Percentiles rank a stretch among this genome's conserved stretches.
Evolutionary conservation across 2,888 invertebrate genomes (phyloP).

Genomic region (Acanthosoma haemorrhoidale): DNA sequence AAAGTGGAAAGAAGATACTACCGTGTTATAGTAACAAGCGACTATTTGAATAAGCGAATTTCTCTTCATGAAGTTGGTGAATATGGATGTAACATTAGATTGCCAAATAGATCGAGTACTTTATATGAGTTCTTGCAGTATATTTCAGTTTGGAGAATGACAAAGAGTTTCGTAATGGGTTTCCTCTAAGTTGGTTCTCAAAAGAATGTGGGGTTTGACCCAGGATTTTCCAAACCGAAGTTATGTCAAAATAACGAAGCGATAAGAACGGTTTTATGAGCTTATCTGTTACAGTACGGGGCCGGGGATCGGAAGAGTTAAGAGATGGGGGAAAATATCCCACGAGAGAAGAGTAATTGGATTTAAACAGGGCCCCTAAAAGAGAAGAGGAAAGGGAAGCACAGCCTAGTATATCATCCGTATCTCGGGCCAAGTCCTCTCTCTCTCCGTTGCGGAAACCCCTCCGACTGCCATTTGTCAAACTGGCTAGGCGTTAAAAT

Average conservation of each 20-base stretch:
- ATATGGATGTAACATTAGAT: too few relatives aligned
- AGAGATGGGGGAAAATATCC: constrained; percentile 13
- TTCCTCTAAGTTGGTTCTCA: too few relatives aligned
- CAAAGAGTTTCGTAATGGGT: too few relatives aligned
- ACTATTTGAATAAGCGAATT: too few relatives aligned
- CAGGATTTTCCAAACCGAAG: too few relatives aligned
- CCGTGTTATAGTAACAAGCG: too few relatives aligned
- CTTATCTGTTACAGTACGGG: neutral
- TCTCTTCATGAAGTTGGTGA: too few relatives aligned
- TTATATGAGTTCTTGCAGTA: too few relatives aligned
- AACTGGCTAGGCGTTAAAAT: constrained; percentile 26
- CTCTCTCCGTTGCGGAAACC: constrained; percentile 36
- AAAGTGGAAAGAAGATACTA: too few relatives aligned
- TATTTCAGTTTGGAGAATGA: too few relatives aligned
- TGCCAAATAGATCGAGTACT: too few relatives aligned
- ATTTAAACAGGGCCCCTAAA: constrained; percentile 55
- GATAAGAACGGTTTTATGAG: neutral
- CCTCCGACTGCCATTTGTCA: constrained; percentile 36
- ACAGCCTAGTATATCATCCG: constrained; percentile 18
- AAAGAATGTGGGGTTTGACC: too few relatives aligned
- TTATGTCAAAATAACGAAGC: neutral
- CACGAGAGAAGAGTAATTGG: constrained; percentile 48
- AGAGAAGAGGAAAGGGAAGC: constrained; percentile 44
- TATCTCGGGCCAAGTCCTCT: constrained; percentile 40
- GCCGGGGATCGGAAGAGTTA: constrained; percentile 2